Evolutionary conservation across 2,888 invertebrate genomes (phyloP), one percentile per base, ranked within the genome.

Genomic region (Dasypolia templi): DNA sequence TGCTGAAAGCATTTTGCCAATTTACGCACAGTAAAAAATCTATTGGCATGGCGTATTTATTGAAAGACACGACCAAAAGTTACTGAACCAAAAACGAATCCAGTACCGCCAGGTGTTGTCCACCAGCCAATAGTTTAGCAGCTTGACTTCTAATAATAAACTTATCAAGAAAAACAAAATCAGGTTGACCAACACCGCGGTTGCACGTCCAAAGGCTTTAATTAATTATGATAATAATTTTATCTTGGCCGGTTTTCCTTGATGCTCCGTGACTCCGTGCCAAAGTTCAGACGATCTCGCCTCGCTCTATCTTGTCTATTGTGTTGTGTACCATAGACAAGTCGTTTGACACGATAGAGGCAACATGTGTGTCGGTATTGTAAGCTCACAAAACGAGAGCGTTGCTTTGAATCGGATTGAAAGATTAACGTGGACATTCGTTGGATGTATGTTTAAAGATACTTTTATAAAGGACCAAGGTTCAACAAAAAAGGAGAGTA

Each of bases 171-270:
- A 79, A 79, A 85, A 77, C 59, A 69, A 74, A 81, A 81, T 75
- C 73, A 80, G 75, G 83, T 77, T 76, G 83, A 83, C 83, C 64
- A 77, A 75, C 72, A 82, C 80, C 81, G 67, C 75, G 77, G 77
- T 76, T 81, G 81, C 81, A 81, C 74, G 69, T 35, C 68, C 53
- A 75, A 83, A 87, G 86, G 83, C 81, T 79, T 84, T 72, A 79
- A 79, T 82, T 71, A 82, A 73, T n/a, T n/a, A n/a, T n/a, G 69
- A 76, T 76, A 80, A 72, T 83, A 77, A 73, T 78, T 79, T 83
- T 83, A 86, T 85, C 81, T 79, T 64, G 80, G 91, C 91, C 84
- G 84, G 91, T 91, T 92, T 87, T 89, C 91, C 91, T 91, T 91
- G 89, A 89, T 86, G 77, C 79, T 74, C 77, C 64, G 85, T 81